A percentile compares a stretch with the other conserved stretches of the same genome.
These are phyloP conservation scores for Podargus strigoides DNA, from an alignment of 2,797 vertebrate genomes.

Conservation along the genomic window DNA sequence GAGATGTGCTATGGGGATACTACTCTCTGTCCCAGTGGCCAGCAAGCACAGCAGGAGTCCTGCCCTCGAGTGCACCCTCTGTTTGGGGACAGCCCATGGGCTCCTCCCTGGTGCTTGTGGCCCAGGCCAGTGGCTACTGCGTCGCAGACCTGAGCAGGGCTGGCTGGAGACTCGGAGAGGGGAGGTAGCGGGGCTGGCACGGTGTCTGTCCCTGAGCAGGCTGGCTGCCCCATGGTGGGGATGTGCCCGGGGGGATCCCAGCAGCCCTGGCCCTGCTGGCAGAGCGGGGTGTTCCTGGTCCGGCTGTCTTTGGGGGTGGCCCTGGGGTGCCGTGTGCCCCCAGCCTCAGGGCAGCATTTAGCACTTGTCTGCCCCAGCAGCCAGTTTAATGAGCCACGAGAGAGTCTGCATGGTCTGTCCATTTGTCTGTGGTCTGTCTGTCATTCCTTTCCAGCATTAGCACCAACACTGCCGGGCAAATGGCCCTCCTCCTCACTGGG, in stretches of 20 bases:
- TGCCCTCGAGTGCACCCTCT: fast-evolving
- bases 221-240: neutral
- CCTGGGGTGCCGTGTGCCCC: neutral
- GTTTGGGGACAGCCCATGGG: neutral
- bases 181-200: neutral
- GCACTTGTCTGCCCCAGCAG: neutral
- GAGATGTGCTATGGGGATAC: neutral
- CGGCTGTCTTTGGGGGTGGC: neutral
- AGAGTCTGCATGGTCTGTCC: neutral
- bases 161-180: fast-evolving
- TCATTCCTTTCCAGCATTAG: neutral
- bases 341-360: neutral
- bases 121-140: fast-evolving
- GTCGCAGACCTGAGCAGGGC: fast-evolving
- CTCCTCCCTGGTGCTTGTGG: neutral
- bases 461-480: neutral
- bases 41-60: neutral
- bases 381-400: neutral
- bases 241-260: neutral
- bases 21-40: neutral
- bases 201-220: fast-evolving
- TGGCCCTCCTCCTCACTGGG: neutral
- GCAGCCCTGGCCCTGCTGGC: neutral
- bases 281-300: neutral
- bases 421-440: fast-evolving